A percentile compares a stretch with the other conserved stretches of the same genome.
Conservation (phyloP, 92 coral and sea anemone genomes). For the Isaurus tuberculatus region DNA sequence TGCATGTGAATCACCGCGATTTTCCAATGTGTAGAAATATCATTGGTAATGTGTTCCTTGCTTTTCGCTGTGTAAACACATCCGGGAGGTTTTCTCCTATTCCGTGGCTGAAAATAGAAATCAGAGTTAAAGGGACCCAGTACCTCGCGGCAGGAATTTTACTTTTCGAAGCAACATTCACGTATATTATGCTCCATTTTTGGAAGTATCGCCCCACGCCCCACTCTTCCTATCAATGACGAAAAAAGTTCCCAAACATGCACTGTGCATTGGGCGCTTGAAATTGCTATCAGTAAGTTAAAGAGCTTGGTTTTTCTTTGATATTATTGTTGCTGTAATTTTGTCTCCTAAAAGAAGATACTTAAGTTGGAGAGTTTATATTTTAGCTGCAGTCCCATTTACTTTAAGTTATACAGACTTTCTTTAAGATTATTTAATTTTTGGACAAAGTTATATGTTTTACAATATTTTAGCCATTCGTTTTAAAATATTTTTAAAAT, state of each 20-base stretch:
- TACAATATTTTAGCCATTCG: too few relatives aligned
- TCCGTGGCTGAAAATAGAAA: constrained; percentile 31
- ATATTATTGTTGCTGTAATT: neutral
- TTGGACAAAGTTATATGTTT: too few relatives aligned
- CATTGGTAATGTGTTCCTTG: constrained; percentile 21
- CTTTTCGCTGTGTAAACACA: constrained; percentile 48
- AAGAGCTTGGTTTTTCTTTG: constrained; percentile 57
- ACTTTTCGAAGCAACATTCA: neutral
- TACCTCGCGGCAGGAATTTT: neutral
- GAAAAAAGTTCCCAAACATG: neutral
- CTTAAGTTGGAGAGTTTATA: neutral
- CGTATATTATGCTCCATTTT: neutral
- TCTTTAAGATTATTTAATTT: too few relatives aligned
- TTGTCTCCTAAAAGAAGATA: constrained; percentile 33
- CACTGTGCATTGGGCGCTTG: constrained; percentile 3
- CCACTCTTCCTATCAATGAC: neutral
- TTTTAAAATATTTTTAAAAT: too few relatives aligned
- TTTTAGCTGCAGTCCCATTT: too few relatives aligned
- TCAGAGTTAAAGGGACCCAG: neutral
- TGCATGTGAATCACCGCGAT: neutral
- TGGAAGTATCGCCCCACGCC: neutral
- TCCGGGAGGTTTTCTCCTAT: constrained; percentile 69
- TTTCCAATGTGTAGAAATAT: neutral
- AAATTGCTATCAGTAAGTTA: constrained; percentile 69
- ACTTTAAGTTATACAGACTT: too few relatives aligned